These are phyloP conservation scores for Clamator glandarius DNA, from an alignment of 2,797 vertebrate genomes.

Conservation along the genomic window DNA sequence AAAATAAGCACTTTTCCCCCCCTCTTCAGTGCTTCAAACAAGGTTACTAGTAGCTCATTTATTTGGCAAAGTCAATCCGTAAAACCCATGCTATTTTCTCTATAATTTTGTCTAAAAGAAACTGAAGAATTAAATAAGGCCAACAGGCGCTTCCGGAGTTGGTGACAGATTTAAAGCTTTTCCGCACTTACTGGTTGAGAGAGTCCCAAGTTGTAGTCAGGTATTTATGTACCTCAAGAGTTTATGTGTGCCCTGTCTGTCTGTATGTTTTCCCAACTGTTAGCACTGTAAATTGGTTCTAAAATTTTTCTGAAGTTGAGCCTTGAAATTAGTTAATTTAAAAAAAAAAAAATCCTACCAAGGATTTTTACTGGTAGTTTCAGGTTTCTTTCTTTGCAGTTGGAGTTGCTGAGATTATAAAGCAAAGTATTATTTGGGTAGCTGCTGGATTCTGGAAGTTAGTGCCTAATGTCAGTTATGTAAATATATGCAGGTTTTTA, in stretches of 20 bases:
- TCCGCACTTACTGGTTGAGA: background rate
- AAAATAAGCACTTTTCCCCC: constrained; percentile 7
- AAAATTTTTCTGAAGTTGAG: background rate
- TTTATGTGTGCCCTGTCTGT: background rate
- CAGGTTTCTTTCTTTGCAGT: background rate
- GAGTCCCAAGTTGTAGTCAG: background rate
- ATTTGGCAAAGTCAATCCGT: background rate
- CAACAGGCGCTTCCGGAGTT: background rate
- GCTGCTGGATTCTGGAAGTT: background rate
- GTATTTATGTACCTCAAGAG: background rate
- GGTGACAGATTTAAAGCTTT: background rate
- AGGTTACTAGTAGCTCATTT: background rate
- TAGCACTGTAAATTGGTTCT: background rate
- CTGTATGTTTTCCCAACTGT: background rate
- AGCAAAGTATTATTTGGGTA: background rate
- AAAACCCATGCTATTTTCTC: background rate
- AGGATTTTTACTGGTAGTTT: background rate
- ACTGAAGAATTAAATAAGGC: background rate
- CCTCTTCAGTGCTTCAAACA: background rate
- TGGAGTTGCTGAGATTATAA: background rate
- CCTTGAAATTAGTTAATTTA: background rate
- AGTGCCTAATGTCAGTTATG: background rate
- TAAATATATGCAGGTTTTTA: background rate
- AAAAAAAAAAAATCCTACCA: too few relatives aligned
- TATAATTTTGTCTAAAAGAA: background rate